phyloP scores from a whole-genome alignment of 1,140 invertebrate genomes.

The Drosophila pectinifera region DNA sequence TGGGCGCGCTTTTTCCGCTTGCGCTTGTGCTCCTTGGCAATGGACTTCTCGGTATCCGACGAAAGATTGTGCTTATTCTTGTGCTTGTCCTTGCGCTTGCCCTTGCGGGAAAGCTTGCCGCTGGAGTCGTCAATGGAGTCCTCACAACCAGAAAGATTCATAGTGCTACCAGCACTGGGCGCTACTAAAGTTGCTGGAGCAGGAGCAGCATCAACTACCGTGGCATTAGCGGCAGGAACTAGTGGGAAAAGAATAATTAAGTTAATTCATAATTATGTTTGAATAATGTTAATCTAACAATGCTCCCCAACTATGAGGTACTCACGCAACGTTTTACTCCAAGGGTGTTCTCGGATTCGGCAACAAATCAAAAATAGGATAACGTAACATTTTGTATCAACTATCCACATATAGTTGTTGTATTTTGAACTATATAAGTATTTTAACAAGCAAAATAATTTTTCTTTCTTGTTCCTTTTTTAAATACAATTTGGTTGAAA shows the following conservation, averaged over 20 bases:
- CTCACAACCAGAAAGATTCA: constrained; percentile 60
- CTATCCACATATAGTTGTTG: neutral
- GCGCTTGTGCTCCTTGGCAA: constrained; percentile 88
- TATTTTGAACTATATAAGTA: neutral
- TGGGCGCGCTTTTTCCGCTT: constrained; percentile 89
- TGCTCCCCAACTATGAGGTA: constrained; percentile 2
- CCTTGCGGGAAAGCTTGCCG: constrained; percentile 85
- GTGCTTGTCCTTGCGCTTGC: constrained; percentile 89
- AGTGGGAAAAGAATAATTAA: neutral
- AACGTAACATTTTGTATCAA: neutral
- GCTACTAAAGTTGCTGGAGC: constrained; percentile 23
- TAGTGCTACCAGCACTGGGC: constrained; percentile 20
- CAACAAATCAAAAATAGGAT: neutral
- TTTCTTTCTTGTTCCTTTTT: too few species aligned
- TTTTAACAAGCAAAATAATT: neutral
- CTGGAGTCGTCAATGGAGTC: constrained; percentile 70
- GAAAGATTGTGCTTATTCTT: constrained; percentile 87
- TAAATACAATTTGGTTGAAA: too few species aligned
- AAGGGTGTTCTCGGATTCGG: neutral
- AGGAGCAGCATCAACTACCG: neutral
- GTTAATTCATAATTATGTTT: neutral
- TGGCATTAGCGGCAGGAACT: constrained; percentile 25
- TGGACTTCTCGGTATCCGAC: constrained; percentile 87
- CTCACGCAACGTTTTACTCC: neutral
- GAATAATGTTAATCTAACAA: neutral